Evolutionary conservation across 1,140 invertebrate genomes (phyloP).

Genomic region (Temnothorax curvispinosus): DNA sequence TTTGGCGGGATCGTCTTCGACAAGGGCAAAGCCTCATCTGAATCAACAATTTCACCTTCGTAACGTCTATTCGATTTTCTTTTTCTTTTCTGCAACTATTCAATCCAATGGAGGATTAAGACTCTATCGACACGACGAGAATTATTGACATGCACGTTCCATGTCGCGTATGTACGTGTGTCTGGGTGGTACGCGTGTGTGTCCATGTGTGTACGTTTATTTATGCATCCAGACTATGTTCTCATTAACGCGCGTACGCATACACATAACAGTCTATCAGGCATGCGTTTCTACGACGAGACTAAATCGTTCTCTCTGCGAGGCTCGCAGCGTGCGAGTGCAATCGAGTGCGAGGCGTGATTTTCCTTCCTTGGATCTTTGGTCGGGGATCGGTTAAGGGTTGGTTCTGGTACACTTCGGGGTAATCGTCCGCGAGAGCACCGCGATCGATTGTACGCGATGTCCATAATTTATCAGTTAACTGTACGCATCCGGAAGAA

Average conservation of each 20-base stretch:
- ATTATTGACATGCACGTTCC: constrained; percentile 25
- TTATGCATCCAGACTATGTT: constrained; percentile 10
- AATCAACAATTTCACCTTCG: not conserved
- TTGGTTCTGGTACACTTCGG: not conserved
- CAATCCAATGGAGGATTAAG: not conserved
- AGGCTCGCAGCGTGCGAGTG: constrained; percentile 36
- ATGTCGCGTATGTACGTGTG: not conserved
- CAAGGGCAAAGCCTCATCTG: not conserved
- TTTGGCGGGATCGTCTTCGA: not conserved
- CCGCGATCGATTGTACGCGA: not conserved
- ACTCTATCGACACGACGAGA: not conserved
- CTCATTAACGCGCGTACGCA: constrained; percentile 29
- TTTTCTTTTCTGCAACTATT: not conserved
- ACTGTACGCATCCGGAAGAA: not conserved
- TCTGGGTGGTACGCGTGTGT: not conserved
- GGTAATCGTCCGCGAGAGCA: not conserved
- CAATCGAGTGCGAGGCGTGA: constrained; percentile 21
- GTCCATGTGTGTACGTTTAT: not conserved
- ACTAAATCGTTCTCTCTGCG: constrained; percentile 17
- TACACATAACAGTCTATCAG: constrained; percentile 19
- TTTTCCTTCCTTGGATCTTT: constrained; percentile 25
- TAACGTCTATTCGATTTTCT: not conserved
- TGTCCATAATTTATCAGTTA: not conserved
- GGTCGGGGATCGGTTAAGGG: not conserved
- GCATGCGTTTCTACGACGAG: constrained; percentile 51